A percentile compares a stretch with the other conserved stretches of the same genome.
Evolutionary conservation across 2,888 invertebrate genomes (phyloP).

Genomic region (Trilocha varians): DNA sequence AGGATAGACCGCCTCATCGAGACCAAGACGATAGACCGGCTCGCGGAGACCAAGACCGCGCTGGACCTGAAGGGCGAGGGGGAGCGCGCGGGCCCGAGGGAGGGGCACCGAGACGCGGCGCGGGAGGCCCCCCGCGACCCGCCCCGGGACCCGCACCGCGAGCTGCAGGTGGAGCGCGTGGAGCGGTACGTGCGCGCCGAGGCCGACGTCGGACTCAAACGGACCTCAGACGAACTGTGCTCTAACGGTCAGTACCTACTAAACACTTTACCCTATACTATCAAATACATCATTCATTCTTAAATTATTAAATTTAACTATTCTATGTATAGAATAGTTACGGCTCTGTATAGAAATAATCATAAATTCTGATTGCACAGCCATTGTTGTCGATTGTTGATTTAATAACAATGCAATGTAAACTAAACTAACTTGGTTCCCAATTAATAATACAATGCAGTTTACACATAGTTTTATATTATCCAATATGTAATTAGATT

Average conservation of each 20-base stretch:
- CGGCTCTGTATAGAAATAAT: too few species aligned
- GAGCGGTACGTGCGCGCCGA: constrained; percentile 51
- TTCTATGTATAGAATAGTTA: too few species aligned
- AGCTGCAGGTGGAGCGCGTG: constrained; percentile 20
- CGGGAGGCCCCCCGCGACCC: constrained; percentile 32
- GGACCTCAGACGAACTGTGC: constrained; percentile 33
- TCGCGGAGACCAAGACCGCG: constrained; percentile 28
- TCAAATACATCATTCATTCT: too few species aligned
- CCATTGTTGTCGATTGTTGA: too few species aligned
- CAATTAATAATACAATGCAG: too few species aligned
- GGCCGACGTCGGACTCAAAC: constrained; percentile 52
- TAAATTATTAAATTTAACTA: too few species aligned
- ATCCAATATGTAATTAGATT: too few species aligned
- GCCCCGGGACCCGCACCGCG: constrained; percentile 37
- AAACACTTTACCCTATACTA: too few species aligned
- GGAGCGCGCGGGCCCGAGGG: constrained; percentile 14
- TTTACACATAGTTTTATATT: too few species aligned
- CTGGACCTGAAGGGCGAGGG: constrained; percentile 16
- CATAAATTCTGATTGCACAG: too few species aligned
- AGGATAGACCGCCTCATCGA: constrained; percentile 9
- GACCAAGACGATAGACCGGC: constrained; percentile 14
- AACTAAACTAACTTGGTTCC: too few species aligned
- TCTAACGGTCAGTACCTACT: constrained; percentile 40
- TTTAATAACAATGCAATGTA: too few species aligned
- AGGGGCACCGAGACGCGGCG: constrained; percentile 39